phyloP scores from a whole-genome alignment of 2,888 invertebrate genomes.

The Glyphotaelius pellucidus region DNA sequence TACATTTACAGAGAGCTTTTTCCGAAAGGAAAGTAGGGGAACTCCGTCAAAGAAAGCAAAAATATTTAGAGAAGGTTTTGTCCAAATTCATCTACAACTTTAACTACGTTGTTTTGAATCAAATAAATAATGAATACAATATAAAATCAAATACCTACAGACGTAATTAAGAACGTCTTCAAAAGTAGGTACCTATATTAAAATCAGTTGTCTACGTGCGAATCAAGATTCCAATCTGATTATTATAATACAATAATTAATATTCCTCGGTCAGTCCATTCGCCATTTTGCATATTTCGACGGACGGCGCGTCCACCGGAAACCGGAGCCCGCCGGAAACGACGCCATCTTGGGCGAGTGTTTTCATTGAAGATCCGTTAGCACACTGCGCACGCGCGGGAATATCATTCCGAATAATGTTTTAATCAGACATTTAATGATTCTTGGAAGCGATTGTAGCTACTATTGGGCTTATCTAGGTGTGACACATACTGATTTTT shows the following conservation, averaged over 20 bases:
- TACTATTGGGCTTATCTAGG: not conserved
- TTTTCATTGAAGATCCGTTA: constrained; percentile 38
- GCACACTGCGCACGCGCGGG: constrained; percentile 44
- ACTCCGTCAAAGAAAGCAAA: no score
- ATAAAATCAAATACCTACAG: not conserved
- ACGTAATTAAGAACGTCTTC: not conserved
- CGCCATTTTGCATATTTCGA: constrained; percentile 41
- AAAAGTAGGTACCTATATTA: not conserved
- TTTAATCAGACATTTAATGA: constrained; percentile 25
- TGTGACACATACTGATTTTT: not conserved
- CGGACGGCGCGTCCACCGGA: constrained; percentile 49
- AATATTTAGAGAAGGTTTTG: no score
- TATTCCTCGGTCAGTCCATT: not conserved
- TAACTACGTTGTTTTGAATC: not conserved
- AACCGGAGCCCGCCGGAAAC: constrained; percentile 35
- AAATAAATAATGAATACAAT: not conserved
- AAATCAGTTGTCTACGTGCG: constrained; percentile 24
- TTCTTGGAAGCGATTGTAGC: constrained; percentile 17
- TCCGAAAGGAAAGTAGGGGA: no score
- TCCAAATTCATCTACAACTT: not conserved
- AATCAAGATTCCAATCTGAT: constrained; percentile 30
- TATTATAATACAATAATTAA: constrained; percentile 27
- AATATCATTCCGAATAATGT: constrained; percentile 26
- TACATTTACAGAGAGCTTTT: no score
- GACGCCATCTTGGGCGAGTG: constrained; percentile 6